Evolutionary conservation across 2,888 invertebrate genomes (phyloP).

Genomic region (Stenolophus ochropezus): DNA sequence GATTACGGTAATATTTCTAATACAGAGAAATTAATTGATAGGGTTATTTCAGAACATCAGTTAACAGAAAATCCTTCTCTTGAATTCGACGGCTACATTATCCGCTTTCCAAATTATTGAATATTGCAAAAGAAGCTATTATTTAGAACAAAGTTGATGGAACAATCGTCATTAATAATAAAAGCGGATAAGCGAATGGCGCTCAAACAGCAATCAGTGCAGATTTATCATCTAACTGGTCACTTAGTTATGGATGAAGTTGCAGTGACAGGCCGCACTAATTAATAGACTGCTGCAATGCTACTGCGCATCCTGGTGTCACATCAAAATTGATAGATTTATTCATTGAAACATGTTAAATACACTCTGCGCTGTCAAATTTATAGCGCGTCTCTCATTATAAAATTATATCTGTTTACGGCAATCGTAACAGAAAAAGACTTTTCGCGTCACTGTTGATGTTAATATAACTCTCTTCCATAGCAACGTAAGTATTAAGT

Average conservation of each 20-base stretch:
- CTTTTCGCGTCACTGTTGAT: too few species aligned
- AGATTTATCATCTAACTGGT: slow-evolving; percentile 42
- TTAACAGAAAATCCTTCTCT: too few species aligned
- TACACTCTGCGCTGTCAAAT: slow-evolving; percentile 26
- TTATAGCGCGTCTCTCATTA: slow-evolving; percentile 26
- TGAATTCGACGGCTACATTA: too few species aligned
- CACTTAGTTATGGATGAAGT: slow-evolving; percentile 44
- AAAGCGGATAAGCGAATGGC: slow-evolving; percentile 1
- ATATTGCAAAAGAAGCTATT: too few species aligned
- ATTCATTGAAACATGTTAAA: slow-evolving; percentile 50
- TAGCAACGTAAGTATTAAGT: too few species aligned
- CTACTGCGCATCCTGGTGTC: not conserved
- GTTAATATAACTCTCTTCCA: too few species aligned
- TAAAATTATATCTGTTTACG: slow-evolving; percentile 39
- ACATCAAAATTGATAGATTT: slow-evolving; percentile 49
- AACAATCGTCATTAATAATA: slow-evolving; percentile 16
- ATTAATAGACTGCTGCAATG: slow-evolving; percentile 46
- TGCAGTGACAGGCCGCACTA: slow-evolving; percentile 30
- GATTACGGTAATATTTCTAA: too few species aligned
- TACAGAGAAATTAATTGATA: too few species aligned
- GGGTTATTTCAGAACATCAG: too few species aligned
- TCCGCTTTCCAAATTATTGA: too few species aligned
- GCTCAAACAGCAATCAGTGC: slow-evolving; percentile 31
- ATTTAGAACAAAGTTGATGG: too few species aligned
- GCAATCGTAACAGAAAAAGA: too few species aligned